These are phyloP conservation scores for Chaetops frenatus DNA, from an alignment of 2,113 vertebrate genomes.

Conservation along the genomic window DNA sequence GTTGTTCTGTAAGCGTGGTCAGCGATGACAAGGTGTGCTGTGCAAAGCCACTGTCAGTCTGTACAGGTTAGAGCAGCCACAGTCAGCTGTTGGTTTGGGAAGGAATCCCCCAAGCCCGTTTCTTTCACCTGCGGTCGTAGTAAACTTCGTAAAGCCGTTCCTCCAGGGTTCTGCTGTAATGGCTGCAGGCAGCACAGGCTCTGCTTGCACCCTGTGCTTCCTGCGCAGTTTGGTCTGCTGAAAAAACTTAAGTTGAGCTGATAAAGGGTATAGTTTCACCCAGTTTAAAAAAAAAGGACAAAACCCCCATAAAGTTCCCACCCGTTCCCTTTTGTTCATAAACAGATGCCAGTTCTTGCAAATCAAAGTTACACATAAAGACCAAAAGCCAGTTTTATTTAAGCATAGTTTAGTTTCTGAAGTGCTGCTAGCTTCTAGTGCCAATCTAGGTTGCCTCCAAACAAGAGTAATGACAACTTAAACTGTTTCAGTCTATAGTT, in stretches of 20 bases:
- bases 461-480: not conserved
- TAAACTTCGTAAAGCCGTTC: not conserved
- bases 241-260: not conserved
- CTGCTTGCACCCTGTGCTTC: not conserved
- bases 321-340: not conserved
- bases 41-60: not conserved
- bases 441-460: not conserved
- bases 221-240: not conserved
- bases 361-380: not conserved
- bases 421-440: not conserved
- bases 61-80: not conserved
- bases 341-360: not conserved
- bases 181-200: not conserved
- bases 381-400: not conserved
- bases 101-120: not conserved
- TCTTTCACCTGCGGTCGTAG: not conserved
- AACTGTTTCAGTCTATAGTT: slow-evolving; percentile 8
- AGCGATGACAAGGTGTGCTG: not conserved
- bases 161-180: not conserved
- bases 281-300: not conserved
- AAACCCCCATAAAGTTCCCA: too few relatives aligned
- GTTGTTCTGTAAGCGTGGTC: not conserved
- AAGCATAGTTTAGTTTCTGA: not conserved
- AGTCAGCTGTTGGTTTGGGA: not conserved
- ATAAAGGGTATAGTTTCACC: not conserved